Evolutionary conservation across 2,113 vertebrate species (phyloP).

Genomic region (Megaceryle torquata): DNA sequence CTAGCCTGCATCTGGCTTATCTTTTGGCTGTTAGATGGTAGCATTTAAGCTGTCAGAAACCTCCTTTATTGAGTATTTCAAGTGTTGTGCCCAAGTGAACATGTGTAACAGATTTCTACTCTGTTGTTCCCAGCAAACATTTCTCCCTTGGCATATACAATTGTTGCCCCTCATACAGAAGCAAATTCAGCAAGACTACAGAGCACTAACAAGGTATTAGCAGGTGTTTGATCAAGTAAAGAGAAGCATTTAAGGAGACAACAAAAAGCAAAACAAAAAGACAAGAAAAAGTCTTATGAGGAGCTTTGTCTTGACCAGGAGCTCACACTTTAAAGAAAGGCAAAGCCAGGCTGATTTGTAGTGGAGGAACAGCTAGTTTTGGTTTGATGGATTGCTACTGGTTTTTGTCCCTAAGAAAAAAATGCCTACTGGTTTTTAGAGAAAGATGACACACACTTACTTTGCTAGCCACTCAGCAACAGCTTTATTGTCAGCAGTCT

Average conservation of each 20-base stretch:
- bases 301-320: background rate
- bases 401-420: background rate
- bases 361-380: background rate
- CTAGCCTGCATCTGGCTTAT: background rate
- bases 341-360: background rate
- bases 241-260: background rate
- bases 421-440: background rate
- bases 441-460: constrained; percentile 74
- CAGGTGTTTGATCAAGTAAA: background rate
- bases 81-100: background rate
- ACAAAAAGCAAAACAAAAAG: background rate
- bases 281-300: background rate
- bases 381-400: background rate
- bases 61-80: background rate
- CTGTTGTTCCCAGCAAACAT: background rate
- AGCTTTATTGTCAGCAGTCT: constrained; percentile 91
- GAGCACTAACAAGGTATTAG: background rate
- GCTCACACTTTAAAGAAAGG: background rate
- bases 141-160: background rate
- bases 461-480: constrained; percentile 95
- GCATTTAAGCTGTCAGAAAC: background rate
- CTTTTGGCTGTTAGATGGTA: background rate
- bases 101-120: background rate
- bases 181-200: background rate
- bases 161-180: background rate